phyloP scores from a whole-genome alignment of 2,797 vertebrate species.

The Mus minutoides region DNA sequence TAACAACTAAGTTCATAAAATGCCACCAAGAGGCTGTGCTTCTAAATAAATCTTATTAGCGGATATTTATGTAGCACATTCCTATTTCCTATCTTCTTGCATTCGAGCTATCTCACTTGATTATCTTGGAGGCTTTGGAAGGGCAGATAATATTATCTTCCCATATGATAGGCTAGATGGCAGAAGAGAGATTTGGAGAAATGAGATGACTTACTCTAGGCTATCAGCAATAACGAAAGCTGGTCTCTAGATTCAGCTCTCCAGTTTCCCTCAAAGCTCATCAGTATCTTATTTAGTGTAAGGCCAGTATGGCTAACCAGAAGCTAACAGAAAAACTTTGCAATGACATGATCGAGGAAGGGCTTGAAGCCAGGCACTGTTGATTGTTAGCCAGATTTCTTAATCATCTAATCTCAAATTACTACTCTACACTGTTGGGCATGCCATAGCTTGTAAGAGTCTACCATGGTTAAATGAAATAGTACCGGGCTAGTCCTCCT shows the following conservation, averaged over 20 bases:
- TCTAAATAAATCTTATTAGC: not conserved
- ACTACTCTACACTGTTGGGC: not conserved
- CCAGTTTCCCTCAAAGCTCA: not conserved
- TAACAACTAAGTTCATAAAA: not conserved
- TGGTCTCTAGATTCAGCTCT: not conserved
- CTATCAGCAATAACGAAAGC: not conserved
- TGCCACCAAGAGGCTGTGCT: not conserved
- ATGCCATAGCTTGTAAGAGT: not conserved
- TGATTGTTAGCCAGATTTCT: not conserved
- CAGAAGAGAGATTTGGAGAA: not conserved
- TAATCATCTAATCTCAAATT: not conserved
- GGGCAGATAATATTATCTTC: not conserved
- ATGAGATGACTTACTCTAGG: not conserved
- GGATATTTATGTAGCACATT: not conserved
- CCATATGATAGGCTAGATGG: not conserved
- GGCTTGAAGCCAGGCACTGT: not conserved
- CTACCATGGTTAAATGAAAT: not conserved
- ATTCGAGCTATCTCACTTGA: not conserved
- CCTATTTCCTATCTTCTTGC: not conserved
- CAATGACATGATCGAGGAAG: not conserved
- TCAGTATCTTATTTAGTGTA: not conserved
- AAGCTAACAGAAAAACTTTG: not conserved
- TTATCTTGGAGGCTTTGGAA: not conserved
- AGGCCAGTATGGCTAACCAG: not conserved
- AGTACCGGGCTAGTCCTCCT: not conserved